Evolutionary conservation across 1,140 invertebrate genomes (phyloP), one percentile per base, ranked within the genome.

Genomic region (Augochlora pura): DNA sequence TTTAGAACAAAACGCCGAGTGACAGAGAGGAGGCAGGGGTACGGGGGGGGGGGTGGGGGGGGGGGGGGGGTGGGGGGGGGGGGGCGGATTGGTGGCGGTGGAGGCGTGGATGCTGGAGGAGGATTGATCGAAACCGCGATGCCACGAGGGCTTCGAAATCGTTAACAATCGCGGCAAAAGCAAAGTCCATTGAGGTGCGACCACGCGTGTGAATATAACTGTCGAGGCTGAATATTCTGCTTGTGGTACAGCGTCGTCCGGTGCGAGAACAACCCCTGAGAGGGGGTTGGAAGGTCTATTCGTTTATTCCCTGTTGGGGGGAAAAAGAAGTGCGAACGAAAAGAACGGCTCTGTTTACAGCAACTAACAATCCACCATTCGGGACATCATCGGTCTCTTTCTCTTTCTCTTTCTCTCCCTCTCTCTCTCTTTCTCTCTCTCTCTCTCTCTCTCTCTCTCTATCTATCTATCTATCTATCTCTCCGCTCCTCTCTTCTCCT

Each of bases 191-290:
- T 90, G 85, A 87, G 67, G 81, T 86, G 82, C 89, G 85, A 83
- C 82, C 89, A 82, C 60, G 89, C 87, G 85, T 90, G 85, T 89
- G 89, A 90, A 90, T 90, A 89, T 90, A 90, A 90, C 89, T 90
- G 89, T 84, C 81, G 84, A 76, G 42, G 75, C 82, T 74, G 79
- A 84, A 76, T 73, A 75, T 74, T 80, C 73, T 64, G 72, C 59
- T 66, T 72, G 69, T 72, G 59, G 73, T 76, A 72, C 77, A 62
- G 71, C 71, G 72, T 42, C 70, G 77, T 77, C 69, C 78, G 54
- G 77, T 60, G 68, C 60, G 76, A 54, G 52, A 77, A 42, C 42
- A 46, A 63, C 57, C 25, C 3, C 3, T 16, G 49, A 52, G 49
- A 18, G 49, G 6, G 4, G 49, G 49, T 12, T 5, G 12, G 49